Evolutionary conservation across 2,113 vertebrate genomes (phyloP).

Genomic region (Poeciliopsis turrubarensis): DNA sequence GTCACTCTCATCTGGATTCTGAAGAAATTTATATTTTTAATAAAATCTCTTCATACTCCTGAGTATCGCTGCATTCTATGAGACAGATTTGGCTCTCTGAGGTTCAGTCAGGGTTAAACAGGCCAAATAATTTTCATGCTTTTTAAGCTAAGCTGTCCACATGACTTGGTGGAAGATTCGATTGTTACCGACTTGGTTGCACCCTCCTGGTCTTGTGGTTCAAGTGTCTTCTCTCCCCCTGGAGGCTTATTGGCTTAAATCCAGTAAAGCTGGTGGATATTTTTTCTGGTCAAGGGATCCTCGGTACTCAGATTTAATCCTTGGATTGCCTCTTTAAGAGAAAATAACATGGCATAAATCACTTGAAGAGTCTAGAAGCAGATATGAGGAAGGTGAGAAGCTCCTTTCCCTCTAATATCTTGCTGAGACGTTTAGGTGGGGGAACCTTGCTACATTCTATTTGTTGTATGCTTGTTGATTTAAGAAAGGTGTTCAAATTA

Average conservation of each 20-base stretch:
- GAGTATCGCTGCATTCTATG: not conserved
- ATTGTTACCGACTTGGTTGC: constrained; percentile 8
- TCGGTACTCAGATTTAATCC: constrained; percentile 19
- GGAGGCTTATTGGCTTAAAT: constrained; percentile 24
- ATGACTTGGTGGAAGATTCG: constrained; percentile 5
- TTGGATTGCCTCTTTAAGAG: constrained; percentile 24
- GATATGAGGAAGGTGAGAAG: constrained; percentile 22
- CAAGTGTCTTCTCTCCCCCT: constrained; percentile 6
- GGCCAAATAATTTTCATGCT: not conserved
- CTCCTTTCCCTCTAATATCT: not conserved
- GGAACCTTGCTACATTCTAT: not conserved
- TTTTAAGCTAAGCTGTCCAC: constrained; percentile 1
- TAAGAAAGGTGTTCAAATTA: not conserved
- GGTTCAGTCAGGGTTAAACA: not conserved
- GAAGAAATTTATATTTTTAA: not conserved
- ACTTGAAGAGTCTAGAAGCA: constrained; percentile 18
- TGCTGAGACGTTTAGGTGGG: not conserved
- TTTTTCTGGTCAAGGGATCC: constrained; percentile 19
- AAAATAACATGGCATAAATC: constrained; percentile 27
- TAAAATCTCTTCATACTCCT: not conserved
- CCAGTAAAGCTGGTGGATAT: constrained; percentile 30
- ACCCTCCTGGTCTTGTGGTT: not conserved
- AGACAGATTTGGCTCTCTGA: not conserved
- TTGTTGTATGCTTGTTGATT: constrained; percentile 2
- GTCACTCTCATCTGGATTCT: too few species aligned